Base-by-base conservation (phyloP, 2,888 invertebrate genomes). In the Abscondita cerata region DNA sequence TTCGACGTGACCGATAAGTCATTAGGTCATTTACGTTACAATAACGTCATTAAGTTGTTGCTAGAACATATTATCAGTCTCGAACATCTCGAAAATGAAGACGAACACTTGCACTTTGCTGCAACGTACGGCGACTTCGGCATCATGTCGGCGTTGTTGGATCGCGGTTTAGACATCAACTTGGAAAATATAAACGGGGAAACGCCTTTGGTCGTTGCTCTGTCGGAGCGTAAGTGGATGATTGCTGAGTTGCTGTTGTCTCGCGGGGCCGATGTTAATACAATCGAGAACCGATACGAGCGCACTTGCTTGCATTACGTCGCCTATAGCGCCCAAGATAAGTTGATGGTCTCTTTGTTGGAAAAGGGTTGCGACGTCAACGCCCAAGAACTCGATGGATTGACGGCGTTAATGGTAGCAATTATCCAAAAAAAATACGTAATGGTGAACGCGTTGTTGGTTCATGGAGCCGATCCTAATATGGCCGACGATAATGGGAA, bases 131-230 rank as follows among this genome's bases (percentile, higher is more conserved):
- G 48, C 11, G 25, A 48, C 31, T 8, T 19, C 1, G 12, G 31
- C 9, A 31, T 48, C 4, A 15, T 48, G 13, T 6, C 12, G 1
- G n/a, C 31, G 8, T 19, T 48, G 19, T 15, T 48, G 4, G 12
- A 25, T 4, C 13, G 31, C 8, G 48, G 48, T 48, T 25, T 13
- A 11, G 31, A 48, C 13, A 48, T 48, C 31, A 48, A 48, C 48
- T 6, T 31, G 3, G 11, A 9, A n/a, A n/a, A n/a, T n/a, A n/a
- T n/a, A n/a, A 13, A 15, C 25, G 1, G 48, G 48, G 13, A 31
- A 48, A 48, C 48, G n/a, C 48, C 48, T 12, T 33, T 48, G 13
- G 9, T 48, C 8, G 16, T 48, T 11, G 48, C 48, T 4, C 13
- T n/a, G n/a, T 48, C n/a, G 31, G 11, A 12, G 6, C 20, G 15